These are phyloP conservation scores for Cydia strobilella DNA, from an alignment of 1,140 invertebrate species.

Conservation along the genomic window DNA sequence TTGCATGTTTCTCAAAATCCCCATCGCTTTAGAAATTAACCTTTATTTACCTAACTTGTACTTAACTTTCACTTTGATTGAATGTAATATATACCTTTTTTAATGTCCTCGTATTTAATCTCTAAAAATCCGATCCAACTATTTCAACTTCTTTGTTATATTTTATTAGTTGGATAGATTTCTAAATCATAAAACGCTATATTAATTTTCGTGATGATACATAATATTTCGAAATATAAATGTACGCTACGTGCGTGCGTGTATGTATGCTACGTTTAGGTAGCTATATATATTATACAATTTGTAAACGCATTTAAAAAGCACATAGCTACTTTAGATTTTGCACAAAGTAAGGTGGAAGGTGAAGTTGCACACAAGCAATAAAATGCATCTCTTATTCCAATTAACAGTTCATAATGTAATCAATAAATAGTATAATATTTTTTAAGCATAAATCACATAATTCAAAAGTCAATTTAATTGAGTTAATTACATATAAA, in stretches of 20 bases:
- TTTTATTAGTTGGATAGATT: no score
- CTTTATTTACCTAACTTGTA: background rate
- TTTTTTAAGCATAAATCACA: background rate
- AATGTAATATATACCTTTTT: no score
- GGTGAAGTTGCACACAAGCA: no score
- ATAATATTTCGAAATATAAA: no score
- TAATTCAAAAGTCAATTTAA: background rate
- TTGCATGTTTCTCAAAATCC: background rate
- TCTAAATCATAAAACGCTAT: no score
- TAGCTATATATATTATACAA: no score
- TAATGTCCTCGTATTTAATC: no score
- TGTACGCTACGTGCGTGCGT: no score
- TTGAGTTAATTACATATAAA: background rate
- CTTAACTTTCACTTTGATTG: background rate
- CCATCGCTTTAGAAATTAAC: background rate
- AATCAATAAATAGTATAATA: background rate
- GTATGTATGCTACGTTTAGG: no score
- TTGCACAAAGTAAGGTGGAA: background rate
- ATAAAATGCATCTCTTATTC: background rate
- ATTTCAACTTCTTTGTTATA: no score
- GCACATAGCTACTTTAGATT: background rate
- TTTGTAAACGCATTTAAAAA: background rate
- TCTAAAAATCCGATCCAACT: no score
- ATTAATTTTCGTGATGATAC: no score
- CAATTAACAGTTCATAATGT: background rate